Percentiles rank a stretch among this genome's conserved stretches.
Evolutionary conservation across 2,113 vertebrate genomes (phyloP).

Genomic region (Poicephalus meyeri): DNA sequence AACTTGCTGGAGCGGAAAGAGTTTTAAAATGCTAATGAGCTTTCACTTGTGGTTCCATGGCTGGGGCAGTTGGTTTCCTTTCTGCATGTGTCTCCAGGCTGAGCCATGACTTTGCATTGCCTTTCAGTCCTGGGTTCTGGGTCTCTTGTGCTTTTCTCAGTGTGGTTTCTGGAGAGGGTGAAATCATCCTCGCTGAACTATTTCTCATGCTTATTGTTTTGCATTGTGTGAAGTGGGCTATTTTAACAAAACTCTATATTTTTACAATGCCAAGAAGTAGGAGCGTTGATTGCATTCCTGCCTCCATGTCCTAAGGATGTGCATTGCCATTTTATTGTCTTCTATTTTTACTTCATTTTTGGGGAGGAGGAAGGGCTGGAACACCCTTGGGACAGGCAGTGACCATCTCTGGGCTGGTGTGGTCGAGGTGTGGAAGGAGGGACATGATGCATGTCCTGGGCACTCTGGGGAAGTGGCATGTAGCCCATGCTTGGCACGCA

Average conservation of each 20-base stretch:
- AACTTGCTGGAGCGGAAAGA: constrained; percentile 10
- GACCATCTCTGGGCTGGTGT: background rate
- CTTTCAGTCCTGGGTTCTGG: background rate
- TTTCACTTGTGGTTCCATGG: background rate
- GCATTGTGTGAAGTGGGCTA: background rate
- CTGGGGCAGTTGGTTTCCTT: background rate
- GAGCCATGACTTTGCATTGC: background rate
- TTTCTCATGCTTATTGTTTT: background rate
- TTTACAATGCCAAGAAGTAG: background rate
- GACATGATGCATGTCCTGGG: rapidly evolving
- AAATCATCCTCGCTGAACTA: background rate
- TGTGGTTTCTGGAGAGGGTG: background rate
- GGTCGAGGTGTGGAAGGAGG: background rate
- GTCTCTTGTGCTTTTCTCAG: background rate
- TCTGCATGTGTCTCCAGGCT: background rate
- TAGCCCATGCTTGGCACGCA: background rate
- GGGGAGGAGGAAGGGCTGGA: constrained; percentile 39
- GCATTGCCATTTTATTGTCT: constrained; percentile 32
- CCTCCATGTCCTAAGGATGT: background rate
- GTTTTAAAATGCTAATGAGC: constrained; percentile 10
- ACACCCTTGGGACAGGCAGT: background rate
- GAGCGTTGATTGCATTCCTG: background rate
- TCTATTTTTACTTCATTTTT: constrained; percentile 31
- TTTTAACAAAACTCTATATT: background rate
- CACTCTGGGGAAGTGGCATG: background rate